Percentiles rank a stretch among this genome's conserved stretches.
Evolutionary conservation across 35 echinoderm and acorn worm genomes (phyloP).

Genomic region (Lytechinus pictus): DNA sequence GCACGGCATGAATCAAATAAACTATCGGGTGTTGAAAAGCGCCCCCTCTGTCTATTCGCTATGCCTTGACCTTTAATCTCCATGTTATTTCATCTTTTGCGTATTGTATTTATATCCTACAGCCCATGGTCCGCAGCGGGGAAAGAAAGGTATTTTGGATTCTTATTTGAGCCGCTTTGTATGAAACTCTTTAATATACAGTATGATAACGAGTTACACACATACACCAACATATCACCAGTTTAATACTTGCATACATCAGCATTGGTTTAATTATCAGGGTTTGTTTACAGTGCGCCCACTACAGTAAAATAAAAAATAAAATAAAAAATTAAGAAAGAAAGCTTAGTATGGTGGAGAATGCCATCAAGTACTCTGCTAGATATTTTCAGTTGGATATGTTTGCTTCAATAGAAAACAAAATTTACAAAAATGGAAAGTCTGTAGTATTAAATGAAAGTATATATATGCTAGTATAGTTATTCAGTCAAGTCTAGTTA

Average conservation of each 20-base stretch:
- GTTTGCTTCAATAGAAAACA: neutral
- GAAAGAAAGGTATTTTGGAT: constrained; percentile 53
- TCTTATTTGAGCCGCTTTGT: constrained; percentile 18
- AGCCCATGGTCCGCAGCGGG: constrained; percentile 41
- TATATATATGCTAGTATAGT: neutral
- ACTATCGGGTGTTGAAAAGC: neutral
- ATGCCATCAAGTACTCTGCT: neutral
- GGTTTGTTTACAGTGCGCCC: neutral
- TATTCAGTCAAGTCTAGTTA: neutral
- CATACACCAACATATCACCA: too few relatives aligned
- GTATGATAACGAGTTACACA: neutral
- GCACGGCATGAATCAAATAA: neutral
- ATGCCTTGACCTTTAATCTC: constrained; percentile 28
- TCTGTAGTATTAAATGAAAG: neutral
- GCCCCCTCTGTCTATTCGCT: neutral
- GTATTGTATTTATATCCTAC: constrained; percentile 42
- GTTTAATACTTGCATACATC: neutral
- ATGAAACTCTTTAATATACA: neutral
- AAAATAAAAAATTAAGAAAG: neutral
- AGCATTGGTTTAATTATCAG: neutral
- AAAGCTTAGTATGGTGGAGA: neutral
- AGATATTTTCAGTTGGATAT: neutral
- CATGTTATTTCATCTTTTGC: constrained; percentile 30
- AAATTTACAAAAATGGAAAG: neutral
- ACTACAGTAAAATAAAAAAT: neutral